Evolutionary conservation across 2,113 vertebrate genomes (phyloP).

Genomic region (Piaya cayana): DNA sequence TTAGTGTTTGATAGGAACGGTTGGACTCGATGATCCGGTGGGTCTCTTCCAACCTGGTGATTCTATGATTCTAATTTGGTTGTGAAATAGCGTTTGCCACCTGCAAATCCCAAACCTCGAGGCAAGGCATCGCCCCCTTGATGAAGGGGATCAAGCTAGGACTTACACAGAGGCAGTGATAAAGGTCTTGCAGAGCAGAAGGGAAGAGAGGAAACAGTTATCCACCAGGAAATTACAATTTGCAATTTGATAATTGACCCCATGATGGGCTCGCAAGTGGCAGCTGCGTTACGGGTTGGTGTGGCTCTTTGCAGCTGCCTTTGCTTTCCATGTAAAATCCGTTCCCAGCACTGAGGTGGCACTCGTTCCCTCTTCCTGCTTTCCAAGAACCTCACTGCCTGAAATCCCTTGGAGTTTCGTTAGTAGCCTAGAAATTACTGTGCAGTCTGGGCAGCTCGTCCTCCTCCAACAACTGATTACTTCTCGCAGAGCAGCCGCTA

Average conservation of each 20-base stretch:
- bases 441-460: neutral
- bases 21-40: too few relatives aligned
- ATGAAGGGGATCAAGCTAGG: neutral
- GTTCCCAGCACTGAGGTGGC: neutral
- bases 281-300: accelerated
- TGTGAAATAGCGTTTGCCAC: neutral
- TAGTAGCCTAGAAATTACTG: neutral
- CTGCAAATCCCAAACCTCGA: accelerated
- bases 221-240: neutral
- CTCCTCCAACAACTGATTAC: neutral
- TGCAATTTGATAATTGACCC: neutral
- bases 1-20: too few relatives aligned
- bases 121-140: accelerated
- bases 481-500: neutral
- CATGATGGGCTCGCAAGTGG: accelerated
- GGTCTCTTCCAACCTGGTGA: too few relatives aligned
- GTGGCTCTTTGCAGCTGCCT: neutral
- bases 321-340: neutral
- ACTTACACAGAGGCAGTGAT: accelerated
- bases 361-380: neutral
- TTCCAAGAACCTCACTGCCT: neutral
- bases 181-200: neutral
- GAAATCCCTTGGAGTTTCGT: neutral
- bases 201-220: neutral
- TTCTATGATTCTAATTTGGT: too few relatives aligned